phyloP scores from a whole-genome alignment of 2,888 invertebrate species.

The Leptinotarsa juncta region DNA sequence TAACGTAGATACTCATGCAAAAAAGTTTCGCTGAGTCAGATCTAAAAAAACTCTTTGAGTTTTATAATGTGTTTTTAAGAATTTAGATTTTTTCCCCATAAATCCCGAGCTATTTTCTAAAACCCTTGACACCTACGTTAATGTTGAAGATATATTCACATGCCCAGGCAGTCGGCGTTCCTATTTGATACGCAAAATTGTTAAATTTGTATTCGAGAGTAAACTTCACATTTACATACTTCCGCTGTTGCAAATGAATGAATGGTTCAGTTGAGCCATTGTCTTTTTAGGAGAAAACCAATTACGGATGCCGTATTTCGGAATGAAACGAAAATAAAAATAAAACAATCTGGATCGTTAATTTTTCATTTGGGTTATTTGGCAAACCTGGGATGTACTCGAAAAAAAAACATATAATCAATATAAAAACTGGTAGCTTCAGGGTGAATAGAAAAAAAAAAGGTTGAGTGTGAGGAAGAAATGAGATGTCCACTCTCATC shows the following conservation, averaged over 20 bases:
- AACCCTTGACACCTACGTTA: not conserved
- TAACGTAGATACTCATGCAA: too few species aligned
- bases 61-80: not conserved
- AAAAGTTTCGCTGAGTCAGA: too few species aligned
- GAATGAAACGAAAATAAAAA: not conserved
- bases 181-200: conserved; percentile 39
- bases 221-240: conserved; percentile 42
- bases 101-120: not conserved
- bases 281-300: conserved; percentile 13
- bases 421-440: too few species aligned
- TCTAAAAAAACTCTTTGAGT: not conserved
- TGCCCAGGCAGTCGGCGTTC: conserved; percentile 21
- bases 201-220: conserved; percentile 44
- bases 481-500: too few species aligned
- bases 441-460: too few species aligned
- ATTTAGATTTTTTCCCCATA: not conserved
- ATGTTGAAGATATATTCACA: conserved; percentile 4
- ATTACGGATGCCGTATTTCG: conserved; percentile 3
- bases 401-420: too few species aligned
- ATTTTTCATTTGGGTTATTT: too few species aligned
- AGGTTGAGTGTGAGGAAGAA: too few species aligned
- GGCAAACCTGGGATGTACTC: too few species aligned
- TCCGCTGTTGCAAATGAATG: conserved; percentile 35
- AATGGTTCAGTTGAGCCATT: conserved; percentile 24
- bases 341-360: too few species aligned